These are phyloP conservation scores for Ormyrus pomaceus DNA, from an alignment of 2,888 invertebrate species.

Conservation along the genomic window DNA sequence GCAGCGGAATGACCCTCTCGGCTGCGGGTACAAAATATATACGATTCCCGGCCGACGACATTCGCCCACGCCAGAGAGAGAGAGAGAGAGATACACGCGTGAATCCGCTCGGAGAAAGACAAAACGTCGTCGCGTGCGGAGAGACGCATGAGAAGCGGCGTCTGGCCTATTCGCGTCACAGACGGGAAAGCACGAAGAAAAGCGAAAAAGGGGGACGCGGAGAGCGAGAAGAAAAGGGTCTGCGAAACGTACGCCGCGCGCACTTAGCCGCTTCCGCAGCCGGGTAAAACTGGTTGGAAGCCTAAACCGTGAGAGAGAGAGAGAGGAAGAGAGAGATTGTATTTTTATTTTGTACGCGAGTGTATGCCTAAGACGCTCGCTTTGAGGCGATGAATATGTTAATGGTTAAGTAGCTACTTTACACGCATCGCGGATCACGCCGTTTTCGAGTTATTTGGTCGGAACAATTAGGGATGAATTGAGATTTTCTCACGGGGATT, in stretches of 20 bases:
- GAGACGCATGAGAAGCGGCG: conserved; percentile 23
- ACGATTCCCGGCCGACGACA: too few relatives aligned
- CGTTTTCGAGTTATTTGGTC: too few relatives aligned
- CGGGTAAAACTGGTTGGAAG: neutral
- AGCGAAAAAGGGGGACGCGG: conserved; percentile 5
- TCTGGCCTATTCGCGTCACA: conserved; percentile 39
- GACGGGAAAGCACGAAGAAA: conserved; percentile 42
- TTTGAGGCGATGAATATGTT: conserved; percentile 15
- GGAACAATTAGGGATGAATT: neutral
- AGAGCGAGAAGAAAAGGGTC: neutral
- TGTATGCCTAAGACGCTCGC: neutral
- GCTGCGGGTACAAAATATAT: too few relatives aligned
- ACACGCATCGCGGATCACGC: conserved; percentile 1
- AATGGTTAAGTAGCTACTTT: conserved; percentile 10
- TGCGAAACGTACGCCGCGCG: neutral
- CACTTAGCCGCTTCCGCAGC: conserved; percentile 14
- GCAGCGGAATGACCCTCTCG: too few relatives aligned
- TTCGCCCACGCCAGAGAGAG: neutral
- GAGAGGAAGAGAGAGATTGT: neutral
- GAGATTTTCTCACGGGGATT: neutral
- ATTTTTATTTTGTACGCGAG: neutral
- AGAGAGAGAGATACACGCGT: conserved; percentile 7
- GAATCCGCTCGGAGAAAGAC: neutral
- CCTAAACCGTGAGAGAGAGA: neutral
- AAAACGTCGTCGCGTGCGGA: neutral